These are phyloP conservation scores for Mirza zaza DNA, from an alignment of 2,113 vertebrate species.

Conservation along the genomic window DNA sequence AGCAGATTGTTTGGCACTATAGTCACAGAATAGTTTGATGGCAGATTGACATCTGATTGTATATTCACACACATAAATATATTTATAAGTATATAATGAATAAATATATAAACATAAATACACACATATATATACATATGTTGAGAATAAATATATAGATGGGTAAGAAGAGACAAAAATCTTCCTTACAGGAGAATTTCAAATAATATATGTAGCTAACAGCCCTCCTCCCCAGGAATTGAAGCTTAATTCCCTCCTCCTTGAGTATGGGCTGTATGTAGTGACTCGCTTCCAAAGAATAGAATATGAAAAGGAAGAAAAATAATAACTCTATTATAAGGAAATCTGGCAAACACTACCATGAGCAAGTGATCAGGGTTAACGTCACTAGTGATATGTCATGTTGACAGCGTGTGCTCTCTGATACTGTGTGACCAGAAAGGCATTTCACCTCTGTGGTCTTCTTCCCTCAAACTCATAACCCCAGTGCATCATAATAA, in stretches of 20 bases:
- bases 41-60: not conserved
- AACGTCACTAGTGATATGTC: not conserved
- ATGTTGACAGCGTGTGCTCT: not conserved
- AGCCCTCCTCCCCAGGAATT: not conserved
- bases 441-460: not conserved
- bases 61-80: not conserved
- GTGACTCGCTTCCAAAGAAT: not conserved
- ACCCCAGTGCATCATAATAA: not conserved
- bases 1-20: not conserved
- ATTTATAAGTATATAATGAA: not conserved
- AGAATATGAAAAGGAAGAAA: not conserved
- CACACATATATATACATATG: not conserved
- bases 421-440: not conserved
- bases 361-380: not conserved
- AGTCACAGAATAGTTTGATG: not conserved
- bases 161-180: not conserved
- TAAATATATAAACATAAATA: not conserved
- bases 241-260: not conserved
- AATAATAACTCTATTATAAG: not conserved
- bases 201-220: not conserved
- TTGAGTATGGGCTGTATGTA: not conserved
- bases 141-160: not conserved
- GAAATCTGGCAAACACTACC: not conserved
- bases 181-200: not conserved
- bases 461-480: not conserved